These are phyloP conservation scores for Sinonovacula constricta DNA, from an alignment of 1,140 invertebrate genomes.

Conservation along the genomic window DNA sequence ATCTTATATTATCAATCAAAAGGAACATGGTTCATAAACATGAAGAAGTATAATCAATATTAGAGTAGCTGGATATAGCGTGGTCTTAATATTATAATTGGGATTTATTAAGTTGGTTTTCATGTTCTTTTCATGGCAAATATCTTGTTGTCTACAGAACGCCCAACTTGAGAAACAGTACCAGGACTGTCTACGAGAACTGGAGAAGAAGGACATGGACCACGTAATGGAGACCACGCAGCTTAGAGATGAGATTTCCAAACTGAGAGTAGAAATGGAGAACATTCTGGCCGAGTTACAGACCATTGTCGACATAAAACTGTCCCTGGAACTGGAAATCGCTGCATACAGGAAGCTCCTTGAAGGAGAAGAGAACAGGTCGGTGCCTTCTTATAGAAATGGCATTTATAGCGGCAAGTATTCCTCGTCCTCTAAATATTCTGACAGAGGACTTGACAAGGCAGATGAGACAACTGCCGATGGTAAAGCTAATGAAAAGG, in stretches of 20 bases:
- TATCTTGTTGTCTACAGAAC: slow-evolving; percentile 78
- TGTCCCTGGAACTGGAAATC: slow-evolving; percentile 78
- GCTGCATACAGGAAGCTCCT: slow-evolving; percentile 77
- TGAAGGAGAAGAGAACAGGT: slow-evolving; percentile 77
- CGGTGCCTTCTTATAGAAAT: slow-evolving; percentile 21
- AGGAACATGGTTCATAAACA: no score
- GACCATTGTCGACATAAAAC: slow-evolving; percentile 78
- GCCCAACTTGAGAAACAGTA: slow-evolving; percentile 79
- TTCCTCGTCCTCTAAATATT: no score
- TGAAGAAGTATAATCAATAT: no score
- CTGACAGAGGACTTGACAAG: no score
- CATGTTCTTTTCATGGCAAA: no score
- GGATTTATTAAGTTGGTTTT: no score
- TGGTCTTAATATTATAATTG: no score
- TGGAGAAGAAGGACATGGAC: slow-evolving; percentile 78
- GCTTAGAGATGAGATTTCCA: slow-evolving; percentile 64
- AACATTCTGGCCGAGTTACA: slow-evolving; percentile 66
- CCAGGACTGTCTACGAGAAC: slow-evolving; percentile 78
- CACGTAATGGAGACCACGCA: slow-evolving; percentile 68
- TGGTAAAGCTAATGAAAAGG: no score
- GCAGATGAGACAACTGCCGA: no score
- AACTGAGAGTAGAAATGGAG: slow-evolving; percentile 65
- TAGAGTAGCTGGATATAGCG: no score
- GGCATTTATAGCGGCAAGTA: neutral
- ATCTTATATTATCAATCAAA: no score